Evolutionary conservation across 2,113 vertebrate species (phyloP).

Genomic region (Clarias batrachus): DNA sequence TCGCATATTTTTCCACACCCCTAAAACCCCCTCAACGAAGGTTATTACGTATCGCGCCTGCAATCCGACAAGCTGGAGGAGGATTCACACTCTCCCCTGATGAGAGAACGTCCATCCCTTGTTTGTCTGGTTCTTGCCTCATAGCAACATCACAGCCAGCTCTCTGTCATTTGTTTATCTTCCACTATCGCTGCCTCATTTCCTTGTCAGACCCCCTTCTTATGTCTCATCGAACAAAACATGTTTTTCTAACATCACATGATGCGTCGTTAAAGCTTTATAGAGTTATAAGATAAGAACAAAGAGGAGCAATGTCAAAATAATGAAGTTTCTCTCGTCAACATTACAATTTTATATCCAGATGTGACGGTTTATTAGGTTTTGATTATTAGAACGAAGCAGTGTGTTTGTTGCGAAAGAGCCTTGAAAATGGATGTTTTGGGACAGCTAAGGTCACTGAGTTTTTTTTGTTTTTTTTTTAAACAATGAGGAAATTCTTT

Average conservation of each 20-base stretch:
- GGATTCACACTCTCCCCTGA: background rate
- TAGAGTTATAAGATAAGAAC: background rate
- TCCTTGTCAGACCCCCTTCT: slow-evolving; percentile 7
- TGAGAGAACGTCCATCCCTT: background rate
- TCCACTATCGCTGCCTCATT: background rate
- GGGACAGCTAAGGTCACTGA: background rate
- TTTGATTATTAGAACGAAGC: background rate
- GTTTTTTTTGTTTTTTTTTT: background rate
- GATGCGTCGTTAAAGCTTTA: background rate
- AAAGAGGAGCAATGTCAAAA: background rate
- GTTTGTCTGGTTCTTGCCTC: slow-evolving; percentile 60
- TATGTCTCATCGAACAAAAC: slow-evolving; percentile 22
- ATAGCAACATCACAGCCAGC: slow-evolving; percentile 30
- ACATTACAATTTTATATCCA: background rate
- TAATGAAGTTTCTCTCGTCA: background rate
- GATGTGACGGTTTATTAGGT: background rate
- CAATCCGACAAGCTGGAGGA: background rate
- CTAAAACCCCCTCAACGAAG: background rate
- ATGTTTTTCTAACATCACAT: background rate
- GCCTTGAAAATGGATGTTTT: background rate
- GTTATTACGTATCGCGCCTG: background rate
- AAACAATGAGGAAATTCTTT: background rate
- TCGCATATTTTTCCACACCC: background rate
- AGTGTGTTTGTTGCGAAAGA: background rate
- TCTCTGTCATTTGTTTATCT: slow-evolving; percentile 33